phyloP scores from a whole-genome alignment of 2,888 invertebrate genomes.

The Stenurella melanura region DNA sequence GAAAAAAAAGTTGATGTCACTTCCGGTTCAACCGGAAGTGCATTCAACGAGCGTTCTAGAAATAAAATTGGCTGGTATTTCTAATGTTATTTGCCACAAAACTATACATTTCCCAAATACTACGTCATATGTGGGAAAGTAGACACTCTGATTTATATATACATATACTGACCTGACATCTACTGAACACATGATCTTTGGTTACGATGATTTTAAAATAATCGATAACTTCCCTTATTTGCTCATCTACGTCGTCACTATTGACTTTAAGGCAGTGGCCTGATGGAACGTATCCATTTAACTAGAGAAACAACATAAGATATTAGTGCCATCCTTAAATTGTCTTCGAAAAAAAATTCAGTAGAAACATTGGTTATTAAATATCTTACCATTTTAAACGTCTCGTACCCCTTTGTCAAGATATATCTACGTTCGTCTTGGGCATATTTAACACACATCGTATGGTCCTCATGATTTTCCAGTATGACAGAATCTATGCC shows the following conservation, averaged over 20 bases:
- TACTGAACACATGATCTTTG: conserved; percentile 80
- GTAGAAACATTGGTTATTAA: neutral
- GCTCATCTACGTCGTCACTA: conserved; percentile 76
- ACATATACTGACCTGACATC: conserved; percentile 80
- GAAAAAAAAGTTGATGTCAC: no score
- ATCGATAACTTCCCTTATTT: conserved; percentile 80
- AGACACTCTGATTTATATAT: no score
- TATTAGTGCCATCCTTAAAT: neutral
- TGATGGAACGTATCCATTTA: conserved; percentile 75
- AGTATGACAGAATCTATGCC: conserved; percentile 78
- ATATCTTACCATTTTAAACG: conserved; percentile 71
- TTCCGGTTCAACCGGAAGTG: no score
- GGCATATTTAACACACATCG: conserved; percentile 75
- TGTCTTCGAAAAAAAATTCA: neutral
- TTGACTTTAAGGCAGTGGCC: conserved; percentile 78
- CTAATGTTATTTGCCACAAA: no score
- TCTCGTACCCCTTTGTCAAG: conserved; percentile 75
- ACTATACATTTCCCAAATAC: no score
- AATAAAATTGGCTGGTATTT: no score
- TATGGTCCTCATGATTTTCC: conserved; percentile 74
- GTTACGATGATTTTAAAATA: conserved; percentile 80
- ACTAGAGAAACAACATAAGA: conserved; percentile 61
- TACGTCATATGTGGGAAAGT: no score
- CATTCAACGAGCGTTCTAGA: no score
- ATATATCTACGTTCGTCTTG: conserved; percentile 75